Base-by-base conservation (phyloP, 2,888 invertebrate species). In the Tachina fera region DNA sequence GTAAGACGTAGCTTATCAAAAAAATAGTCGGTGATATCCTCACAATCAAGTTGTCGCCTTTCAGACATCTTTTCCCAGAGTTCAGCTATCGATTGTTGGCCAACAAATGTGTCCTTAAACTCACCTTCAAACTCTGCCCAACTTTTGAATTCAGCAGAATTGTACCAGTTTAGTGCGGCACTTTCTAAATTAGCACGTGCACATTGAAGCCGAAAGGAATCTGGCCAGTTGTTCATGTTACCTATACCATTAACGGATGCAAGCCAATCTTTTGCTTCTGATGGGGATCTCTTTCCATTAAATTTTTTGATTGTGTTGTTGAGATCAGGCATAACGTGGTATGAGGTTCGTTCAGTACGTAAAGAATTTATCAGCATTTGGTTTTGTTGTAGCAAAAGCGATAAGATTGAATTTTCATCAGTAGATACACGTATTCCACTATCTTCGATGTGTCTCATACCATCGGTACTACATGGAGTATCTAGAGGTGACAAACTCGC, bases 281-380 rank as follows among this genome's bases (percentile, higher is more conserved):
- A n/a, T 65, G 78, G 49, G 9, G 63, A 67, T 31, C 61, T 65
- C 61, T 68, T 83, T 3, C 82, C 82, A 41, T 82, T 80, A 13
- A 87, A 84, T 13, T 83, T 77, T 31, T 70, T 76, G 1, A 77
- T 77, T 13, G 86, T 71, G 70, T 84, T 84, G n/a, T 86, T 86
- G 1, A 77, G 65, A n/a, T 84, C 84, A 1, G 87, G 87, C 76
- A 85, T 85, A 63, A 83, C 77, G 41, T 83, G 77, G 41, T 75
- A 85, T 41, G 76, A 16, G 11, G 47, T 71, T 65, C 83, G 65
- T 31, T 84, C 76, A 2, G 68, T 45, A 14, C 74, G 68, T 43
- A 84, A 39, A 8, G 80, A 60, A 47, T 60, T 80, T 9, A 84
- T 84, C 14, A 83, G 41, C 77, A 78, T 78, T 63, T 78, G 70